Conservation (phyloP, 2,888 invertebrate species). For the Danaus chrysippus region DNA sequence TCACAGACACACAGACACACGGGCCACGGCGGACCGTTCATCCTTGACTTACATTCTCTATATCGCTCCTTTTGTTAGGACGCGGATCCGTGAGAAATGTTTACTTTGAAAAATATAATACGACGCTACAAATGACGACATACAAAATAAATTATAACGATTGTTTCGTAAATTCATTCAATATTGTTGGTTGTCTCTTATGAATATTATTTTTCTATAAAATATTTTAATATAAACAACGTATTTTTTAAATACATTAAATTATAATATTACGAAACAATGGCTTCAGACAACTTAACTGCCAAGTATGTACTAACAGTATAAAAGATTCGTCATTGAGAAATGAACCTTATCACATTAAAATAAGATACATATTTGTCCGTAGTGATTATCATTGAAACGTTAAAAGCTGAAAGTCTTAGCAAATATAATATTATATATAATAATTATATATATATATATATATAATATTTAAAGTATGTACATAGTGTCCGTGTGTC, state of each 20-base stretch:
- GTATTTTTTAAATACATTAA: no score
- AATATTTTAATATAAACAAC: no score
- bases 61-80: conserved; percentile 72
- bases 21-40: conserved; percentile 62
- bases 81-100: conserved; percentile 70
- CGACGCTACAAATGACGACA: conserved; percentile 13
- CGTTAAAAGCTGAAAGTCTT: background rate
- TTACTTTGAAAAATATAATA: conserved; percentile 49
- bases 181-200: no score
- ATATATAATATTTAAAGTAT: background rate
- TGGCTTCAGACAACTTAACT: no score
- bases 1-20: conserved; percentile 54
- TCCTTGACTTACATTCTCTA: conserved; percentile 74
- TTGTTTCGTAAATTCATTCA: no score
- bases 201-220: no score
- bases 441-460: conserved; percentile 1
- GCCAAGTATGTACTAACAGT: no score
- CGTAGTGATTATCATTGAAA: background rate
- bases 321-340: background rate
- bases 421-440: background rate
- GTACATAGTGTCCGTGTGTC: background rate
- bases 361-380: background rate
- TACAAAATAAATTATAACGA: background rate
- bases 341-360: background rate
- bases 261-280: no score